phyloP scores from a whole-genome alignment of 37 sponge, comb jelly and placozoan species.

The Halisarca cf. caerulea region DNA sequence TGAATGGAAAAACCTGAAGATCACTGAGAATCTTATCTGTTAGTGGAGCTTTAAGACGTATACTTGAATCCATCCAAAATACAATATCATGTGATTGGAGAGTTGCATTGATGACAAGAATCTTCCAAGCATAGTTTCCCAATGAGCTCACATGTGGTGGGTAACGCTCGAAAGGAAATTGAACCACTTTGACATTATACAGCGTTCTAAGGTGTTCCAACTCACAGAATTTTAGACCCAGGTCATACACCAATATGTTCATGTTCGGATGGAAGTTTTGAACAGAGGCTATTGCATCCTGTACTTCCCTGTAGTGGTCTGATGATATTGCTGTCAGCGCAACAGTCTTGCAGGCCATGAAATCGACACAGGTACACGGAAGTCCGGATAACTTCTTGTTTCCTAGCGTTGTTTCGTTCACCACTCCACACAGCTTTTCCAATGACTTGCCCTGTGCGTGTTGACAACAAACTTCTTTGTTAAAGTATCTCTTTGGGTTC shows the following conservation, averaged over 20 bases:
- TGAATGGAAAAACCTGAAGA: slow-evolving; percentile 5
- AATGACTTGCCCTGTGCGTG: neutral
- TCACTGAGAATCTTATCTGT: neutral
- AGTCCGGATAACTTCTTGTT: no score
- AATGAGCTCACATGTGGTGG: slow-evolving; percentile 23
- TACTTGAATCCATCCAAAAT: slow-evolving; percentile 30
- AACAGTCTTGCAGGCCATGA: slow-evolving; percentile 21
- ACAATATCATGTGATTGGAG: slow-evolving; percentile 25
- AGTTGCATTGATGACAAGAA: neutral
- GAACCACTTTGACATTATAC: slow-evolving; percentile 26
- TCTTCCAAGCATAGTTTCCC: slow-evolving; percentile 24
- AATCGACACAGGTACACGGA: slow-evolving; percentile 25
- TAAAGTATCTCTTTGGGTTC: neutral
- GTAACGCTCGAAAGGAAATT: slow-evolving; percentile 16
- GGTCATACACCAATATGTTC: slow-evolving; percentile 13
- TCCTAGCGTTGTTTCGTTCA: neutral
- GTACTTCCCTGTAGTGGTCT: slow-evolving; percentile 3
- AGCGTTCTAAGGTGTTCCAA: neutral
- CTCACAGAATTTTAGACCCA: neutral
- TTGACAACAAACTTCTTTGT: neutral
- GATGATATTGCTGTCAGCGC: slow-evolving; percentile 19
- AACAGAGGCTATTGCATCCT: slow-evolving; percentile 16
- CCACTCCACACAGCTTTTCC: neutral
- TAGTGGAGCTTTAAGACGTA: slow-evolving; percentile 3
- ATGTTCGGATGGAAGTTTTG: slow-evolving; percentile 19